These are phyloP conservation scores for Bombus balteatus DNA, from an alignment of 1,140 invertebrate species.

Conservation along the genomic window DNA sequence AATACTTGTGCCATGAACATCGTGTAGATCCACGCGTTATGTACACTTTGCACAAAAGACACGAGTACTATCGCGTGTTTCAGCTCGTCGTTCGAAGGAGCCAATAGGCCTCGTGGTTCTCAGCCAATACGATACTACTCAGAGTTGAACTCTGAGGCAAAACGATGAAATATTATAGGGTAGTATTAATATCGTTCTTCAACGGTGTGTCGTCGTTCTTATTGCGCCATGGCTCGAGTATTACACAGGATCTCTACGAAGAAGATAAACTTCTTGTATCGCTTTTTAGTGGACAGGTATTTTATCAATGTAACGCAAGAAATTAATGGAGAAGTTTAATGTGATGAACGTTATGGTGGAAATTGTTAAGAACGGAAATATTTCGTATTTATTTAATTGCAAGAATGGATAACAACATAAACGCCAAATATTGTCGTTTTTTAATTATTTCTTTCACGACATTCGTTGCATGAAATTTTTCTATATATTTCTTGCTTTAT, in stretches of 20 bases:
- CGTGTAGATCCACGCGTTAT: neutral
- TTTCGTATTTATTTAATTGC: too few relatives aligned
- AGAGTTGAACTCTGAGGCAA: neutral
- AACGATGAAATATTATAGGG: constrained; percentile 17
- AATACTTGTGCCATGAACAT: neutral
- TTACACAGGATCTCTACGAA: neutral
- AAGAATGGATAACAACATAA: too few relatives aligned
- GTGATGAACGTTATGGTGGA: too few relatives aligned
- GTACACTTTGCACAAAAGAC: neutral
- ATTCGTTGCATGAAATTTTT: too few relatives aligned
- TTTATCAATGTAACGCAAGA: neutral
- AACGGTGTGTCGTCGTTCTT: constrained; percentile 12
- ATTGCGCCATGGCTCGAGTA: neutral
- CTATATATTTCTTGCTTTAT: too few relatives aligned
- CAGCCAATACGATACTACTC: neutral
- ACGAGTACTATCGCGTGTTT: neutral
- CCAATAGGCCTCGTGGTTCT: neutral
- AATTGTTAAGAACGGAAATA: too few relatives aligned
- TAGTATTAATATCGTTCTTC: constrained; percentile 15
- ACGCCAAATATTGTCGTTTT: too few relatives aligned
- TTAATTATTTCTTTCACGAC: too few relatives aligned
- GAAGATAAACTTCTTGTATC: neutral
- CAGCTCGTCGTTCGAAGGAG: neutral
- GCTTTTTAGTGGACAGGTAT: neutral
- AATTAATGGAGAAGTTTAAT: neutral